Conservation (phyloP, 2,888 invertebrate genomes). For the Eupithecia insigniata region DNA sequence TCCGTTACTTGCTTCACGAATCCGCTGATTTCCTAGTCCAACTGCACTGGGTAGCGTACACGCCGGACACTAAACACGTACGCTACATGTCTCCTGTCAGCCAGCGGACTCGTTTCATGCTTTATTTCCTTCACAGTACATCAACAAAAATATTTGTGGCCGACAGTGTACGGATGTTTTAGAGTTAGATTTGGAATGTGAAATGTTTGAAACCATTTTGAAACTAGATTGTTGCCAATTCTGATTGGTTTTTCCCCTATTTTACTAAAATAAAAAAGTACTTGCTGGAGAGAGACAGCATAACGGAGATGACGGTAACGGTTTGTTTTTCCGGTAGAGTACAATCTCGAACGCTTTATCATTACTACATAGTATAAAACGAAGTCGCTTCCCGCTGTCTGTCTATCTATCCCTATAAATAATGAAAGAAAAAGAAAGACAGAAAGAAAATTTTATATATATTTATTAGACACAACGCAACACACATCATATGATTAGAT, state of each 20-base stretch:
- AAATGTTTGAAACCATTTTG: neutral
- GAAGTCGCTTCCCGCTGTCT: too few relatives aligned
- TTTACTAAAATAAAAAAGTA: neutral
- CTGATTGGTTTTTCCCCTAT: neutral
- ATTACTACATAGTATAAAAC: too few relatives aligned
- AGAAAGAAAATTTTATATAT: too few relatives aligned
- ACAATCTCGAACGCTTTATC: too few relatives aligned
- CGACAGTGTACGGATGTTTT: constrained; percentile 36
- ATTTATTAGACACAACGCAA: too few relatives aligned
- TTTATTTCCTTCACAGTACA: constrained; percentile 58
- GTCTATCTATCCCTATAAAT: too few relatives aligned
- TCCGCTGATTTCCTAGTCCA: constrained; percentile 29
- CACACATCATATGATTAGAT: too few relatives aligned
- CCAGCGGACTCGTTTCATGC: constrained; percentile 52
- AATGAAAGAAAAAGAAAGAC: too few relatives aligned
- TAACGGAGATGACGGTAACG: too few relatives aligned
- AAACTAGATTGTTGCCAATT: too few relatives aligned
- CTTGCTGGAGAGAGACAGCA: neutral
- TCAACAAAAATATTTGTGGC: constrained; percentile 49
- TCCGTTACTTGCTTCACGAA: neutral
- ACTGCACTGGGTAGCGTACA: constrained; percentile 41
- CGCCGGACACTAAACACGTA: constrained; percentile 54
- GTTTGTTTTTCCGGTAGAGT: too few relatives aligned
- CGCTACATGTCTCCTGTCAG: constrained; percentile 47
- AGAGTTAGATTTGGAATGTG: constrained; percentile 9